Evolutionary conservation across 1,140 invertebrate species (phyloP), one percentile per base, ranked within the genome.

Genomic region (Himalopsyche phryganea): DNA sequence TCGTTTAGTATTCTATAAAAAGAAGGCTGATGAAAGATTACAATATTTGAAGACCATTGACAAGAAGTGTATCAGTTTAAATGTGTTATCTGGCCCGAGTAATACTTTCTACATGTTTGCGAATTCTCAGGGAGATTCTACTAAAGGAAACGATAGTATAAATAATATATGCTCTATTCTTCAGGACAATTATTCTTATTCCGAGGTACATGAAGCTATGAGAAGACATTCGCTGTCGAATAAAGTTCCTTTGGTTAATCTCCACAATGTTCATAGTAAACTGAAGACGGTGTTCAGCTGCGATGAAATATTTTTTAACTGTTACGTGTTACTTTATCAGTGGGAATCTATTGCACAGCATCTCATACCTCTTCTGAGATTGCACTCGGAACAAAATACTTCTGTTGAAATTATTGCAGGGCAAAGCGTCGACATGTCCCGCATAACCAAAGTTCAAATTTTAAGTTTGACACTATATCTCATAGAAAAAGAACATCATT

Each of bases 291-390:
- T 73, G 17, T 85, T 79, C 68, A 65, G 68, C 10, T 41, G 66
- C 14, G 52, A 74, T 28, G 76, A 80, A 35, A 83, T 85, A 67
- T 76, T 68, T 65, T 65, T 73, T 38, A 82, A 81, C 67, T 71
- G 81, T 54, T 69, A 76, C 38, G 74, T 82, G 47, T 50, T 83
- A 28, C 66, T 84, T 36, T 83, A 84, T 72, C 77, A 80, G 18
- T 77, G 71, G 81, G 80, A 76, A 68, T 73, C 73, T 69, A 71
- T 76, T 45, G 69, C 66, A 46, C 46, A 66, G 58, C 46, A 63
- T 54, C 59, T 60, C 36, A 17, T n/a, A 1, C 14, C 20, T 15
- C 28, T 48, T 6, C 20, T 48, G 23, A 35, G 15, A 11, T 3
- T 5, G 3, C 11, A 40, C 5, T 3, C 3, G 11, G n/a, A 15